phyloP scores from a whole-genome alignment of 1,140 invertebrate genomes.

The Eulimnadia texana region DNA sequence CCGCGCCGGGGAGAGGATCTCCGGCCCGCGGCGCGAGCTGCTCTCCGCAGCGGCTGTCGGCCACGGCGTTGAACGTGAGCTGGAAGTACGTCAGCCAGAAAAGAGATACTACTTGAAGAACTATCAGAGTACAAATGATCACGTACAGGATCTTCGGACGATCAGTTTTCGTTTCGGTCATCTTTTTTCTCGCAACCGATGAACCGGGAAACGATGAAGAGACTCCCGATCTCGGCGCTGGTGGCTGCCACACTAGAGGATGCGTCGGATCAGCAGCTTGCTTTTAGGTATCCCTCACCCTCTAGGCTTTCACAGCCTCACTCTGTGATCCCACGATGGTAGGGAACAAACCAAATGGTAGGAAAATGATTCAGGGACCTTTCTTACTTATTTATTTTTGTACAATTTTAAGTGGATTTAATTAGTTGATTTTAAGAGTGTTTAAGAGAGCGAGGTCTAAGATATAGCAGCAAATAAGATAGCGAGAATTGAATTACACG shows the following conservation, averaged over 20 bases:
- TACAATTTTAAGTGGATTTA: too few relatives aligned
- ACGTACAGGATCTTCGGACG: background rate
- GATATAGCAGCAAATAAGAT: too few relatives aligned
- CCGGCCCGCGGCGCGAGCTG: background rate
- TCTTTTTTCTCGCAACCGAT: background rate
- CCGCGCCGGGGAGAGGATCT: background rate
- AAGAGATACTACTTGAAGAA: background rate
- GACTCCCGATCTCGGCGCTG: background rate
- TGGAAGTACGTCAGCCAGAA: background rate
- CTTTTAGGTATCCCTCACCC: too few relatives aligned
- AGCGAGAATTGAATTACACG: too few relatives aligned
- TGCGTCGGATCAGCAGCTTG: too few relatives aligned
- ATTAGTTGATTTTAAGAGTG: too few relatives aligned
- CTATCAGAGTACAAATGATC: background rate
- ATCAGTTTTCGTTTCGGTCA: background rate
- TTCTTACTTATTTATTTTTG: too few relatives aligned
- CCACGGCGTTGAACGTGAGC: background rate
- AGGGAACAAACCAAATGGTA: too few relatives aligned
- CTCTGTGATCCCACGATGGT: too few relatives aligned
- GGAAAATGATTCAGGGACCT: too few relatives aligned
- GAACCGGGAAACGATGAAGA: background rate
- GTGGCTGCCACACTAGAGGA: background rate
- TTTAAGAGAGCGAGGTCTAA: too few relatives aligned
- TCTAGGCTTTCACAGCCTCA: too few relatives aligned
- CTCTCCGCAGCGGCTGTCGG: background rate